Percentiles rank a stretch among this genome's conserved stretches.
Evolutionary conservation across 2,888 invertebrate species (phyloP).

Genomic region (Abrostola triplasia): DNA sequence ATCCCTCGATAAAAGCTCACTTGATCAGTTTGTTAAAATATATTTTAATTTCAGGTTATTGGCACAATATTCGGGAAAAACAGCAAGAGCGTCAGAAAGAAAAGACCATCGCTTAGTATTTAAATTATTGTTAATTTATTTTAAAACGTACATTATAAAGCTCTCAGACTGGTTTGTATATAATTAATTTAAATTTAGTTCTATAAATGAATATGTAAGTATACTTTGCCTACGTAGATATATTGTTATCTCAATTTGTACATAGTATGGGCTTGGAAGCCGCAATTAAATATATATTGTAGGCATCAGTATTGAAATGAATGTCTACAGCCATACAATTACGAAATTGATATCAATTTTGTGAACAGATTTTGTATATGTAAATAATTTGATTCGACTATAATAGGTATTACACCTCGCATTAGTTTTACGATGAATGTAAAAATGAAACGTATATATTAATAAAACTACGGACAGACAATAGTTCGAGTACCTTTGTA

Average conservation of each 20-base stretch:
- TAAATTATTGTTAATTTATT: slow-evolving; percentile 75
- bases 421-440: slow-evolving; percentile 61
- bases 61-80: slow-evolving; percentile 94
- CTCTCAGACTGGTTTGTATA: slow-evolving; percentile 79
- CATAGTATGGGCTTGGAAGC: slow-evolving; percentile 18
- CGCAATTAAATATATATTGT: slow-evolving; percentile 14
- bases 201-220: slow-evolving; percentile 25
- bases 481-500: slow-evolving; percentile 42
- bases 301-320: slow-evolving; percentile 9
- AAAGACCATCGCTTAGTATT: slow-evolving; percentile 93
- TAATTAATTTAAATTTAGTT: slow-evolving; percentile 59
- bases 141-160: slow-evolving; percentile 61
- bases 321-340: slow-evolving; percentile 34
- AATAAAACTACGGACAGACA: slow-evolving; percentile 53
- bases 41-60: slow-evolving; percentile 83
- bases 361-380: slow-evolving; percentile 53
- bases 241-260: slow-evolving; percentile 26
- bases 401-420: slow-evolving; percentile 71
- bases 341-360: slow-evolving; percentile 26
- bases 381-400: slow-evolving; percentile 43
- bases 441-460: slow-evolving; percentile 65
- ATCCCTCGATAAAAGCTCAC: neutral
- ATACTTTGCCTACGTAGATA: slow-evolving; percentile 25
- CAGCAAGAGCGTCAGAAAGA: slow-evolving; percentile 92
- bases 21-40: neutral